Conservation (phyloP, 2,888 invertebrate genomes). For the Tipula lateralis region DNA sequence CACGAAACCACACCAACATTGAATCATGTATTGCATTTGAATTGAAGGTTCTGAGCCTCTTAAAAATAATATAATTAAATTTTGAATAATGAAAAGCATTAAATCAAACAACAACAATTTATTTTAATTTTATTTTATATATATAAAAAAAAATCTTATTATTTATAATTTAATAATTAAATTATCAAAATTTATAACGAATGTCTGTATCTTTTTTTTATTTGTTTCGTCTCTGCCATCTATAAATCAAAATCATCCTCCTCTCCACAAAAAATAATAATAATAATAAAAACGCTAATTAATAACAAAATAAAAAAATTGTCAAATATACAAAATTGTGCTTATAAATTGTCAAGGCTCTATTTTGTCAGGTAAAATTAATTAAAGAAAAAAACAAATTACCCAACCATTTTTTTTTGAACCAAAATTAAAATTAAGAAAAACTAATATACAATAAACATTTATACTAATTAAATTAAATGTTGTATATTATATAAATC, state of each 20-base stretch:
- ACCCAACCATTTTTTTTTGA: not conserved
- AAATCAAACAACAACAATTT: not conserved
- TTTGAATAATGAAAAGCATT: not conserved
- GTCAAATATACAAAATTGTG: constrained; percentile 32
- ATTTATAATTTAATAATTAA: not conserved
- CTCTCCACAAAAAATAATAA: not conserved
- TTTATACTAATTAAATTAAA: not conserved
- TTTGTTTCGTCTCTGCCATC: constrained; percentile 25
- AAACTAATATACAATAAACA: constrained; percentile 25
- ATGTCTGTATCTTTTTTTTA: constrained; percentile 27
- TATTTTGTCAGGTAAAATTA: constrained; percentile 49
- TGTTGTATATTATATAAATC: not conserved
- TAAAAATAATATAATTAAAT: too few relatives aligned
- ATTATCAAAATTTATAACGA: constrained; percentile 20
- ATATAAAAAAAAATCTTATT: not conserved
- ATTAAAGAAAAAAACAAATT: constrained; percentile 34
- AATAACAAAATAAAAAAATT: not conserved
- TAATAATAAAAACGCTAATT: not conserved
- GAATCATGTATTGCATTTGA: constrained; percentile 11
- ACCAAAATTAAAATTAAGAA: constrained; percentile 29
- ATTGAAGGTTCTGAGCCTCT: not conserved
- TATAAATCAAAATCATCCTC: constrained; percentile 28
- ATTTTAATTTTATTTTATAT: not conserved
- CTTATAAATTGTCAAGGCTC: constrained; percentile 44
- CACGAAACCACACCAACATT: too few relatives aligned